Conservation (phyloP, 2,113 vertebrate species). For the Muntiacus muntjak region DNA sequence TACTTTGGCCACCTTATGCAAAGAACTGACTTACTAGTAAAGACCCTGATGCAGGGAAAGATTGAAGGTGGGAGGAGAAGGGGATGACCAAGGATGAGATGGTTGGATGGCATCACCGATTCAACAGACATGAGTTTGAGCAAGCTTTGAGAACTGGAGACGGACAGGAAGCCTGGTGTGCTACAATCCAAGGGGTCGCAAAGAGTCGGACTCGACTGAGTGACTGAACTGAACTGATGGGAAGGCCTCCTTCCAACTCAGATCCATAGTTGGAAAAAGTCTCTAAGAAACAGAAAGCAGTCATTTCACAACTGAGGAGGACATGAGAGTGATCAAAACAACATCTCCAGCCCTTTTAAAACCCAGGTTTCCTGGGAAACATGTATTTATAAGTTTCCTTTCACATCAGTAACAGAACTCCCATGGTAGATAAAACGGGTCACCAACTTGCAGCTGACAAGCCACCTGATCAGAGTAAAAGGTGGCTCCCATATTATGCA, state of each 20-base stretch:
- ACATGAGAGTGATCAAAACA: not conserved
- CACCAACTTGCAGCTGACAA: not conserved
- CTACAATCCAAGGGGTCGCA: not conserved
- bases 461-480: not conserved
- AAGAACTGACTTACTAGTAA: not conserved
- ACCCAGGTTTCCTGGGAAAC: slow-evolving; percentile 23
- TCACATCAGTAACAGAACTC: not conserved
- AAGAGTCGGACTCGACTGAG: not conserved
- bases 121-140: not conserved
- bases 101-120: not conserved
- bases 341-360: not conserved
- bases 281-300: not conserved
- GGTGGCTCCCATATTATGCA: not conserved
- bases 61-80: not conserved
- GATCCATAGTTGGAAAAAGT: not conserved
- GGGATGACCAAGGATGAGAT: not conserved
- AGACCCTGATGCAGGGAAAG: not conserved
- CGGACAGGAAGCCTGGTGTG: not conserved
- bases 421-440: not conserved
- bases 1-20: not conserved
- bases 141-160: not conserved
- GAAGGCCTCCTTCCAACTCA: not conserved
- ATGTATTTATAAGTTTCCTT: not conserved
- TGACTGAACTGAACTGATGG: not conserved
- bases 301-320: not conserved